phyloP scores from a whole-genome alignment of 2,888 invertebrate genomes.

The Lapara coniferarum region DNA sequence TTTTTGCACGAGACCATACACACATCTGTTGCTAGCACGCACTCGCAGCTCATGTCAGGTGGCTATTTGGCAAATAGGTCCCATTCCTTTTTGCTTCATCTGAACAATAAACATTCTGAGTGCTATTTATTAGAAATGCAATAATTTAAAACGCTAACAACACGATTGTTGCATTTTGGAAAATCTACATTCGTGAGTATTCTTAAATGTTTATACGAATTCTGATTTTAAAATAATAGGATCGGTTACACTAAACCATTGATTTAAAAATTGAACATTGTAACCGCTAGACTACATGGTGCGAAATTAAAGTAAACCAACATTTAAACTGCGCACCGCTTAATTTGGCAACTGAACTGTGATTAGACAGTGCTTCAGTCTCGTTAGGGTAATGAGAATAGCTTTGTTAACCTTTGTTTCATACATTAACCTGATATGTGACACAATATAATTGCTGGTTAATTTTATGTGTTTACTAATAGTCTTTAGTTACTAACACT shows the following conservation, averaged over 20 bases:
- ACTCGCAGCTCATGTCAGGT: slow-evolving; percentile 2
- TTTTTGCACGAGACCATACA: slow-evolving; percentile 7
- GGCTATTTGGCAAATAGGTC: slow-evolving; percentile 19
- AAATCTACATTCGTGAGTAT: too few species aligned
- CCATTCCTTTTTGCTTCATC: slow-evolving; percentile 27
- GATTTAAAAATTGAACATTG: slow-evolving; percentile 45
- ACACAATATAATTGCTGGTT: slow-evolving; percentile 36
- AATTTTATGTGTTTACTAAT: slow-evolving; percentile 14
- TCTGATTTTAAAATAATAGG: neutral
- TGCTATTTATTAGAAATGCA: neutral
- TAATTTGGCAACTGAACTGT: slow-evolving; percentile 81
- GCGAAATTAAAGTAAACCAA: slow-evolving; percentile 74
- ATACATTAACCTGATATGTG: slow-evolving; percentile 57
- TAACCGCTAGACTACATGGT: slow-evolving; percentile 51
- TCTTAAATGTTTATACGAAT: neutral
- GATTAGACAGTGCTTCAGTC: slow-evolving; percentile 80
- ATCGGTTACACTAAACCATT: slow-evolving; percentile 2
- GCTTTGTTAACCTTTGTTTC: slow-evolving; percentile 73
- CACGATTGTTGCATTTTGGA: neutral
- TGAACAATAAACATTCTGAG: neutral
- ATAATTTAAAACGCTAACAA: neutral
- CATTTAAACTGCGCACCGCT: slow-evolving; percentile 76
- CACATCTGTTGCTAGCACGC: slow-evolving; percentile 21
- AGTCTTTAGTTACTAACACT: too few species aligned
- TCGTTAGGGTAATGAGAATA: slow-evolving; percentile 78